Base-by-base conservation (phyloP, 1,140 invertebrate genomes). In the Achatina immaculata region DNA sequence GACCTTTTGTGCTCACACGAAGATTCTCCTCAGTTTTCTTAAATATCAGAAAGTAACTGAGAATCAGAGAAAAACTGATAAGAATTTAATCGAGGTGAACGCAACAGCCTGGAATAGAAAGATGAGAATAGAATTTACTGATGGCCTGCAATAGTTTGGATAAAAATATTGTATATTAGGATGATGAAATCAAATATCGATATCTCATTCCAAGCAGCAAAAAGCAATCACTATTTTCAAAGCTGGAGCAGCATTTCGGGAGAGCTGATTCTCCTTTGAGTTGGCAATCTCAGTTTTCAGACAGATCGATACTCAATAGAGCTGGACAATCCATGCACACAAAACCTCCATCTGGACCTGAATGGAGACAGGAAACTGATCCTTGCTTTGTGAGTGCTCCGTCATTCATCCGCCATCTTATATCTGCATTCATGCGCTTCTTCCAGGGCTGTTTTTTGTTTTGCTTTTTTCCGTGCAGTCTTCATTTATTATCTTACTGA, bases 241-340 rank as follows among this genome's bases (percentile, higher is more conserved):
- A 62, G 58, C 58, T 31, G n/a, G 58, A 34, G 16, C 58, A 62
- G 58, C 28, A n/a, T 28, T 62, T 34, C 16, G 58, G 31, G 58
- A 62, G 2, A 31, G 58, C 2, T 62, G 58, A 62, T 62, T 62
- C 31, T 62, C 58, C 28, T 62, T 62, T 28, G 58, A 28, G 9
- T 28, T 31, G n/a, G 58, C 28, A 62, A 4, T n/a, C 21, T 62
- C 58, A 62, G 31, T 62, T 62, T 62, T 62, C 58, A 62, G 31
- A 62, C 58, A 62, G 58, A 28, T 62, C 58, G 58, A 62, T 62
- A 28, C 58, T 28, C 14, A 31, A 62, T n/a, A n/a, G 58, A 62
- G 58, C 31, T 2, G n/a, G 58, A 31, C 58, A 62, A 62, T 62
- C 58, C n/a, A 1, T 9, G n/a, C 58, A 62, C 58, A 62, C 58